phyloP scores from a whole-genome alignment of 2,113 vertebrate genomes.

The Lepidothrix coronata region DNA sequence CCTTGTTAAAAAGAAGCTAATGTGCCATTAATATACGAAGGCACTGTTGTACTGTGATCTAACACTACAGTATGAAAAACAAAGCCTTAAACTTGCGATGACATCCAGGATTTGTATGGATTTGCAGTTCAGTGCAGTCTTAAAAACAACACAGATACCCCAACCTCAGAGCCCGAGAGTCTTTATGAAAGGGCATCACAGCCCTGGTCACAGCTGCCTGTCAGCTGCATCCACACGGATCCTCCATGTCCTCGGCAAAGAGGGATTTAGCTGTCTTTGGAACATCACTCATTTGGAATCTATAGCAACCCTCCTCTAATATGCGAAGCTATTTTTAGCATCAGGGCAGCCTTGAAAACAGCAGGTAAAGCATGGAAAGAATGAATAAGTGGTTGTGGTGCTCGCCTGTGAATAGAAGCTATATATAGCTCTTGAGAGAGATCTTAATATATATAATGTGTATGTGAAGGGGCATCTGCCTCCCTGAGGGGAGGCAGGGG shows the following conservation, averaged over 20 bases:
- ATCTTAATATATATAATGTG: not conserved
- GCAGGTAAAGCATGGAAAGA: slow-evolving; percentile 59
- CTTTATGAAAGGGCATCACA: not conserved
- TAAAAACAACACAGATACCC: not conserved
- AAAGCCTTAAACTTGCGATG: not conserved
- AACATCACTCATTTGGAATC: slow-evolving; percentile 33
- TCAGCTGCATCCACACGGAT: not conserved
- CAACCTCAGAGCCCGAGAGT: not conserved
- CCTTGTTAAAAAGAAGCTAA: not conserved
- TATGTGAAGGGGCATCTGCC: not conserved
- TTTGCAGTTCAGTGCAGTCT: not conserved
- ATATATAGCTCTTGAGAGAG: slow-evolving; percentile 7
- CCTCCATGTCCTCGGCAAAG: not conserved
- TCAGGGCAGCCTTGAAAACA: slow-evolving; percentile 51
- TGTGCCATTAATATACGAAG: not conserved
- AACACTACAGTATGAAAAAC: not conserved
- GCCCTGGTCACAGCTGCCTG: not conserved
- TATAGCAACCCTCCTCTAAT: slow-evolving; percentile 55
- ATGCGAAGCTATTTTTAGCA: slow-evolving; percentile 39
- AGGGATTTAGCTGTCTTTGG: not conserved
- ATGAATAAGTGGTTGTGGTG: slow-evolving; percentile 56
- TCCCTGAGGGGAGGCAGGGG: not conserved
- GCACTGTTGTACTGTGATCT: not conserved
- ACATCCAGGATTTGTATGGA: not conserved
- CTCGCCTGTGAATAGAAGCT: slow-evolving; percentile 30